Percentiles rank a stretch among this genome's conserved stretches.
phyloP scores from a whole-genome alignment of 2,113 vertebrate species.

The Trinectes maculatus region DNA sequence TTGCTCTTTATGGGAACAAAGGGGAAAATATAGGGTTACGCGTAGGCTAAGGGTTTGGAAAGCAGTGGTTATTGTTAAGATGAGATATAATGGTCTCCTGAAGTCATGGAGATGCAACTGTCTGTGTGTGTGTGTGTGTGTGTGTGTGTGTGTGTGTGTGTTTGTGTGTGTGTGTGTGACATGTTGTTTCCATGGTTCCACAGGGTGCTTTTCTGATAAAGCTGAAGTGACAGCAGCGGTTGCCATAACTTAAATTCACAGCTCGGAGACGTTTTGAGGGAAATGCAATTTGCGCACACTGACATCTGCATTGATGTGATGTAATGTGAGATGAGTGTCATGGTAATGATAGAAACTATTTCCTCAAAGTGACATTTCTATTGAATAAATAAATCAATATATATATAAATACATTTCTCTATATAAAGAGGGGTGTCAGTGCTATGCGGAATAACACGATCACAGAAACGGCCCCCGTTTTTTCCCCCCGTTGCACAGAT shows the following conservation, averaged over 20 bases:
- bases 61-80: background rate
- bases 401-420: too few species aligned
- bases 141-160: constrained; percentile 2
- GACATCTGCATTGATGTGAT: constrained; percentile 79
- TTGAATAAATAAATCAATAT: constrained; percentile 52
- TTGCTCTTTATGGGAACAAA: too few species aligned
- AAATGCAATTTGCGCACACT: constrained; percentile 74
- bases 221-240: constrained; percentile 77
- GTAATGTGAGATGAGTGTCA: constrained; percentile 77
- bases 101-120: background rate
- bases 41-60: background rate
- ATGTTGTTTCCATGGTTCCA: constrained; percentile 75
- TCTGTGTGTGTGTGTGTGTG: background rate
- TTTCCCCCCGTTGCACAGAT: constrained; percentile 4
- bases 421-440: constrained; percentile 26
- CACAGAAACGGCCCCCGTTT: constrained; percentile 8
- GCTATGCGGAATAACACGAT: constrained; percentile 54
- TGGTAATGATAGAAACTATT: constrained; percentile 64
- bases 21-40: background rate
- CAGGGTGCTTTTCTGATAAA: constrained; percentile 65
- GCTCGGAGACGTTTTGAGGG: constrained; percentile 75
- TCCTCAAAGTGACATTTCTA: constrained; percentile 70
- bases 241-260: constrained; percentile 77
- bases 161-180: constrained; percentile 47
- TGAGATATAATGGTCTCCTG: background rate